Evolutionary conservation across 2,113 vertebrate genomes (phyloP), one percentile per base, ranked within the genome.

Genomic region (Neodon shergylaensis): DNA sequence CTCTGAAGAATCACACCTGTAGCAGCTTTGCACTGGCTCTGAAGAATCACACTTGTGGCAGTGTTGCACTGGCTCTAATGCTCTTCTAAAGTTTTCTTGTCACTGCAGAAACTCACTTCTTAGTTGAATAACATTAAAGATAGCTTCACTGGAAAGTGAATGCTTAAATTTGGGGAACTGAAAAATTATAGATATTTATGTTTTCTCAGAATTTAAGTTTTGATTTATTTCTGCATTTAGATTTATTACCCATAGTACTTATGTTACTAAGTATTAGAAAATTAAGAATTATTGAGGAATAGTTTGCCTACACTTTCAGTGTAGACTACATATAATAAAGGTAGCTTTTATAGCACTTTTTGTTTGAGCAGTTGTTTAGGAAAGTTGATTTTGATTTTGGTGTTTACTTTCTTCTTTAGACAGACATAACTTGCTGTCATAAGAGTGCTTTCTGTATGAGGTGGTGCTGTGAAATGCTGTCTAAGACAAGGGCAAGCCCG

Each of bases 191-290:
- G 82, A 44, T 72, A 89, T 58, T 93, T 91, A 72, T 85, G 72
- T 94, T 94, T 92, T 74, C 26, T 92, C 19, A 85, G 90, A 66
- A 79, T 86, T 54, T 82, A 76, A 54, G 70, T 90, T 83, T 95
- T 83, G 28, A 92, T 90, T 94, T 66, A 72, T 16, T 63, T 96
- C 78, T 94, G 63, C 39, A 94, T 92, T 92, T 92, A 85, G 63
- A 88, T 79, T n/a, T 83, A 74, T 91, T 94, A 26, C 84, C 2
- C 87, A 42, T n/a, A 28, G 44, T 17, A 65, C 22, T 76, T 90
- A 63, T 65, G 22, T 92, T 92, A 5, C 10, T 24, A 86, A 72
- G 42, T 44, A 58, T 92, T 39, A 90, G 79, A 61, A 95, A 89
- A 96, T 58, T 52, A 94, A 66, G 58, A 16, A 14, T 92, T 72